Percentiles rank a stretch among this genome's conserved stretches.
These are phyloP conservation scores for Petrocephalus sullivani DNA, from an alignment of 2,797 vertebrate genomes.

Conservation along the genomic window DNA sequence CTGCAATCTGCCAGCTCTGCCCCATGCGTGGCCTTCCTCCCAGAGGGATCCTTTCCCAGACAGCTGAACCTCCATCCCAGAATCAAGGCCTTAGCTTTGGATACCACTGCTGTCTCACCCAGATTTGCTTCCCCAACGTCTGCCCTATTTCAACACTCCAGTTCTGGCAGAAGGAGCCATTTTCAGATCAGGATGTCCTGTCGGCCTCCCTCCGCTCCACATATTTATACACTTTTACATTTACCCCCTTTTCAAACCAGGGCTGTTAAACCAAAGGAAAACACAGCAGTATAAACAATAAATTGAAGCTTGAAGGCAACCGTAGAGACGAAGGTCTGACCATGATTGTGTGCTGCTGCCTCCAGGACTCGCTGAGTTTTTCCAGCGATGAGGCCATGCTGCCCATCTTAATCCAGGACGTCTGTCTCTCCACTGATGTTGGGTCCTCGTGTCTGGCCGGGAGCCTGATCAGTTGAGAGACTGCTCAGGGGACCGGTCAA, in stretches of 20 bases:
- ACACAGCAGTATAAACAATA: neutral
- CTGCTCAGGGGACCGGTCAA: conserved; percentile 44
- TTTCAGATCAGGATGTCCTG: conserved; percentile 10
- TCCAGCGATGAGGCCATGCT: neutral
- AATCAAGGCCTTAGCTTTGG: neutral
- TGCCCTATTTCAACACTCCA: conserved; percentile 17
- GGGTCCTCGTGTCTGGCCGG: neutral
- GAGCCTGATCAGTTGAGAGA: conserved; percentile 38
- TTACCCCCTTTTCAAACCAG: neutral
- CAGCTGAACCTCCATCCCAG: neutral
- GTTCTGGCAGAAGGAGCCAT: neutral
- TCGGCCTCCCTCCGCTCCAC: neutral
- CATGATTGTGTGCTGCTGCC: neutral
- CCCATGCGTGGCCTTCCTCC: neutral
- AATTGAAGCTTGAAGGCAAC: neutral
- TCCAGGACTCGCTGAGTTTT: neutral
- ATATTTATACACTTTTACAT: neutral
- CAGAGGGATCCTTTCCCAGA: neutral
- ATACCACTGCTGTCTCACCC: neutral
- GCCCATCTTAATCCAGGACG: neutral
- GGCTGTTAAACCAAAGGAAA: neutral
- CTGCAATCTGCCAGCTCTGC: neutral
- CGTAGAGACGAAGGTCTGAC: neutral
- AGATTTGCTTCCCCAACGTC: neutral
- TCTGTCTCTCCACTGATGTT: neutral